phyloP scores from a whole-genome alignment of 2,888 invertebrate genomes.

The Trisateles emortualis region DNA sequence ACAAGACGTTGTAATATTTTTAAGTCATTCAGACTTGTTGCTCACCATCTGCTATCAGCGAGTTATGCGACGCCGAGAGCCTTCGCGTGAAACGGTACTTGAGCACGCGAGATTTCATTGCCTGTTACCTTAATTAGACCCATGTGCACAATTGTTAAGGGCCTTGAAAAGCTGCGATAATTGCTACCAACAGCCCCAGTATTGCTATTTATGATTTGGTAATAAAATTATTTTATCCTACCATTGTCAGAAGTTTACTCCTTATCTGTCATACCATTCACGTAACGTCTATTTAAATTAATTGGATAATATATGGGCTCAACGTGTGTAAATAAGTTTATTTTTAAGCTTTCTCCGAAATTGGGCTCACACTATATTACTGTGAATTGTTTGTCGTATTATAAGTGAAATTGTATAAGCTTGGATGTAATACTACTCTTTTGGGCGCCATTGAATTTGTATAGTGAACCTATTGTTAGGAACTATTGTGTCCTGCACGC shows the following conservation, averaged over 20 bases:
- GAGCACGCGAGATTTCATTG: slow-evolving; percentile 73
- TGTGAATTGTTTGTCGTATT: slow-evolving; percentile 49
- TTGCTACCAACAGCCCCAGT: slow-evolving; percentile 30
- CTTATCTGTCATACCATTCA: background rate
- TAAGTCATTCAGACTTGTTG: slow-evolving; percentile 58
- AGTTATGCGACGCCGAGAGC: slow-evolving; percentile 53
- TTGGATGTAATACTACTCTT: slow-evolving; percentile 36
- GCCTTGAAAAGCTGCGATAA: slow-evolving; percentile 48
- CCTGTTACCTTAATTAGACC: slow-evolving; percentile 67
- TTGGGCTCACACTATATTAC: slow-evolving; percentile 37
- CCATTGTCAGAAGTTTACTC: slow-evolving; percentile 4
- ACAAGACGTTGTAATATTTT: slow-evolving; percentile 1
- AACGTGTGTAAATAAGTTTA: slow-evolving; percentile 32
- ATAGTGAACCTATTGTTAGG: slow-evolving; percentile 39
- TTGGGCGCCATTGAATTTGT: slow-evolving; percentile 44
- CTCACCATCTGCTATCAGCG: slow-evolving; percentile 51
- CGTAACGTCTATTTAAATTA: slow-evolving; percentile 7
- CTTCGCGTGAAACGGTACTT: slow-evolving; percentile 64
- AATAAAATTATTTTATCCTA: slow-evolving; percentile 14
- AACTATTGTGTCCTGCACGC: slow-evolving; percentile 44
- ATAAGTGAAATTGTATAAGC: slow-evolving; percentile 37
- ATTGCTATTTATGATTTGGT: slow-evolving; percentile 25
- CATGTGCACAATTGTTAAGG: slow-evolving; percentile 34
- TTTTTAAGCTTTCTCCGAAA: slow-evolving; percentile 29
- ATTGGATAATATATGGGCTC: background rate